Percentiles rank a stretch among this genome's conserved stretches.
Conservation (phyloP, 2,797 vertebrate genomes). For the Betta splendens region DNA sequence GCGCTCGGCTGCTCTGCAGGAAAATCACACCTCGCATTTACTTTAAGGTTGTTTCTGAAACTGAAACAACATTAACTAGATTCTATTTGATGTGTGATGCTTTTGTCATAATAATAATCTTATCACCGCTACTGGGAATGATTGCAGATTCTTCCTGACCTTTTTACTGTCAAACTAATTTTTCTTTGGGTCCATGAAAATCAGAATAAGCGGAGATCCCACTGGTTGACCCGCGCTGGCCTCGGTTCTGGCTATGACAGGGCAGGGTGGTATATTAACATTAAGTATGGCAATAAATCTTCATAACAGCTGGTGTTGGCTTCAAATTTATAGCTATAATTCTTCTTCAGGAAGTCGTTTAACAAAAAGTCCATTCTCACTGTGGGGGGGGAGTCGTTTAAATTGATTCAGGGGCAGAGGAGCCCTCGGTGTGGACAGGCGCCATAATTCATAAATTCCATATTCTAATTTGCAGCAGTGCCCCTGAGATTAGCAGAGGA, state of each 20-base stretch:
- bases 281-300: constrained; percentile 74
- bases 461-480: constrained; percentile 65
- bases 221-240: constrained; percentile 49
- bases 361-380: constrained; percentile 64
- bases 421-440: constrained; percentile 43
- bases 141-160: constrained; percentile 17
- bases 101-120: no score
- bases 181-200: constrained; percentile 31
- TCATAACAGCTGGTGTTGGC: constrained; percentile 69
- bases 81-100: no score
- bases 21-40: background rate
- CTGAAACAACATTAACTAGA: no score
- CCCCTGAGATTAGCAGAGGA: constrained; percentile 61
- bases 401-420: constrained; percentile 70
- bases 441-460: constrained; percentile 72
- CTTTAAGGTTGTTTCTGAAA: constrained; percentile 5
- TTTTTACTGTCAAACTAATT: constrained; percentile 44
- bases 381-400: constrained; percentile 61
- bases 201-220: constrained; percentile 37
- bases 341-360: constrained; percentile 73
- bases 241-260: constrained; percentile 41
- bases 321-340: constrained; percentile 69
- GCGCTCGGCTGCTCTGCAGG: constrained; percentile 11
- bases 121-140: no score
- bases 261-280: constrained; percentile 61